Conservation (phyloP, 2,797 vertebrate species). For the Sebastes melanostomus region DNA sequence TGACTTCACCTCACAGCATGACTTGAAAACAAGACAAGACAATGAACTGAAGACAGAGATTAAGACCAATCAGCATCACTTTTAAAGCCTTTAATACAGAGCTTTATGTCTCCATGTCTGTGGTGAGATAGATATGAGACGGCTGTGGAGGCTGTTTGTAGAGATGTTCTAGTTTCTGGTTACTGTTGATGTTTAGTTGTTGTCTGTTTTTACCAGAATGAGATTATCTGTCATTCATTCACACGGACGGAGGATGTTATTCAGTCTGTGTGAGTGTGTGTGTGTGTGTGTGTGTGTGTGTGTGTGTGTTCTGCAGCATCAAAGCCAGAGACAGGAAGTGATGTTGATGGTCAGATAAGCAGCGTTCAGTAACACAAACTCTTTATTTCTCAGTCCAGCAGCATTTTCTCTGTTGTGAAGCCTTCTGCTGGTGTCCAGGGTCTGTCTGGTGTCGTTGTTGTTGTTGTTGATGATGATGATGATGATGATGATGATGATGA, state of each 20-base stretch:
- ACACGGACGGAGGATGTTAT: background rate
- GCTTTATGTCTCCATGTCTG: too few relatives aligned
- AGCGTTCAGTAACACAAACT: conserved; percentile 21
- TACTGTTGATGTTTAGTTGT: background rate
- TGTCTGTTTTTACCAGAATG: background rate
- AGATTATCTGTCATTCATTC: background rate
- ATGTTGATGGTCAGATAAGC: conserved; percentile 62
- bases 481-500: too few relatives aligned
- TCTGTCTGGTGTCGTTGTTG: background rate
- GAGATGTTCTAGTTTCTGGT: background rate
- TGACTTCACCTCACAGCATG: too few relatives aligned
- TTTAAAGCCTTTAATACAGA: too few relatives aligned
- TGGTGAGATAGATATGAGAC: too few relatives aligned
- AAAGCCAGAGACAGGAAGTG: conserved; percentile 69
- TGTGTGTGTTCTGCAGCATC: conserved; percentile 30
- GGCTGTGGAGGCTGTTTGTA: background rate
- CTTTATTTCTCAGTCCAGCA: background rate
- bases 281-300: conserved; percentile 12
- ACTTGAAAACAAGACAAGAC: too few relatives aligned
- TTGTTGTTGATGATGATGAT: background rate
- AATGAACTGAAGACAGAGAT: too few relatives aligned
- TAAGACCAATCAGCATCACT: too few relatives aligned
- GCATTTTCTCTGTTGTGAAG: background rate
- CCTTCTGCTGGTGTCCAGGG: background rate
- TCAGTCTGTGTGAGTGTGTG: background rate